Evolutionary conservation across 2,888 invertebrate species (phyloP).

Genomic region (Metacarcinus magister): DNA sequence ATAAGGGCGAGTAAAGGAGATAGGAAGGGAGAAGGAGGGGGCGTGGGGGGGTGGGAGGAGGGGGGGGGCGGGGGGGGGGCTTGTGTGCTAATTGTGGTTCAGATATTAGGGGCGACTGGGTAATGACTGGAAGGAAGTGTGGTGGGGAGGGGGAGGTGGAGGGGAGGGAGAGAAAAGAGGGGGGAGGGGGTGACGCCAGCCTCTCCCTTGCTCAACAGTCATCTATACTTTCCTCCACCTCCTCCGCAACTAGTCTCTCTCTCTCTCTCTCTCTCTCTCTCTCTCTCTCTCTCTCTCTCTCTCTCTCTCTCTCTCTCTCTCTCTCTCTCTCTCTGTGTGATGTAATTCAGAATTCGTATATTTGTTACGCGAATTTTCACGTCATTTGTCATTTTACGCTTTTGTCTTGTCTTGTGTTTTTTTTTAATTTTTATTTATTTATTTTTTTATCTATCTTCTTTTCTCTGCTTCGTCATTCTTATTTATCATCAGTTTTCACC

Average conservation of each 20-base stretch:
- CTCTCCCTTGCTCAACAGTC: conserved; percentile 7
- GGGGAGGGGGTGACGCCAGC: neutral
- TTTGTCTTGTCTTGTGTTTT: too few species aligned
- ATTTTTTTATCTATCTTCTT: neutral
- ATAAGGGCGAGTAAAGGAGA: neutral
- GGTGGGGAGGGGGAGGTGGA: neutral
- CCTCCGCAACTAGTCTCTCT: conserved; percentile 33
- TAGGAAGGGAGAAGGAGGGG: neutral
- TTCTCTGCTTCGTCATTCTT: too few species aligned
- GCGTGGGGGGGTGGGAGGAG: neutral
- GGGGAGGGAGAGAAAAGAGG: neutral
- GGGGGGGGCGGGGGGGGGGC: neutral
- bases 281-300: conserved; percentile 61
- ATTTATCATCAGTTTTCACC: too few species aligned
- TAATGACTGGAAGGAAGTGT: neutral
- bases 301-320: conserved; percentile 47
- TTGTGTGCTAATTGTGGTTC: conserved; percentile 17
- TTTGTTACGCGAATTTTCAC: too few species aligned
- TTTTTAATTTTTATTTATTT: too few species aligned
- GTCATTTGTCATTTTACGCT: too few species aligned
- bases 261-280: conserved; percentile 64
- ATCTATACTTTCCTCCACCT: neutral
- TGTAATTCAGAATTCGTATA: neutral
- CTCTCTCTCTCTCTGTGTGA: conserved; percentile 18
- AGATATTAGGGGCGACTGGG: neutral